Conservation (phyloP, 2,113 vertebrate genomes). For the Clarias gariepinus region DNA sequence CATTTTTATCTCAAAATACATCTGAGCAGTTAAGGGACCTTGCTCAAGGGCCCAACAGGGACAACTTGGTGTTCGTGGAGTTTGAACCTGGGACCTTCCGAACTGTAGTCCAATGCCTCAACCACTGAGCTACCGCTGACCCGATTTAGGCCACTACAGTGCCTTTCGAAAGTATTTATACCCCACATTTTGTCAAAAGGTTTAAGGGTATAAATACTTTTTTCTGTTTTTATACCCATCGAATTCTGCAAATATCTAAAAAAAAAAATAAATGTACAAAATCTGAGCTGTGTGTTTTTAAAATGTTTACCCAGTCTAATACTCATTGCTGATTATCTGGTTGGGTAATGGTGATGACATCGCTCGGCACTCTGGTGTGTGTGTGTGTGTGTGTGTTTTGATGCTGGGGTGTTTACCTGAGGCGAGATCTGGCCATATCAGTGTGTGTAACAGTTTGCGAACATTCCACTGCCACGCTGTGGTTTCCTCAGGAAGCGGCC, state of each 20-base stretch:
- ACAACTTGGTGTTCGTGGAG: no score
- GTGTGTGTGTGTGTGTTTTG: neutral
- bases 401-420: neutral
- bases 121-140: no score
- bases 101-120: no score
- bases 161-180: no score
- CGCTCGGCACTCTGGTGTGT: neutral
- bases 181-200: no score
- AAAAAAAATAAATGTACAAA: neutral
- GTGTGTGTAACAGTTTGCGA: conserved; percentile 40
- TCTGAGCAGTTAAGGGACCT: no score
- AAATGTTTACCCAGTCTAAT: neutral
- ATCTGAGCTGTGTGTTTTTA: neutral
- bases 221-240: no score
- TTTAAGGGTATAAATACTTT: no score
- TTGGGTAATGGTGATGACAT: neutral
- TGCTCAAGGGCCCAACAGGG: no score
- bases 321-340: neutral
- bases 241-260: neutral
- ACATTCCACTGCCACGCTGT: conserved; percentile 66
- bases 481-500: conserved; percentile 79
- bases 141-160: neutral
- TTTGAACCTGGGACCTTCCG: no score
- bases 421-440: neutral
- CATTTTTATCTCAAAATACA: no score